Base-by-base conservation (phyloP, 2,888 invertebrate genomes). In the Diaprepes abbreviatus region DNA sequence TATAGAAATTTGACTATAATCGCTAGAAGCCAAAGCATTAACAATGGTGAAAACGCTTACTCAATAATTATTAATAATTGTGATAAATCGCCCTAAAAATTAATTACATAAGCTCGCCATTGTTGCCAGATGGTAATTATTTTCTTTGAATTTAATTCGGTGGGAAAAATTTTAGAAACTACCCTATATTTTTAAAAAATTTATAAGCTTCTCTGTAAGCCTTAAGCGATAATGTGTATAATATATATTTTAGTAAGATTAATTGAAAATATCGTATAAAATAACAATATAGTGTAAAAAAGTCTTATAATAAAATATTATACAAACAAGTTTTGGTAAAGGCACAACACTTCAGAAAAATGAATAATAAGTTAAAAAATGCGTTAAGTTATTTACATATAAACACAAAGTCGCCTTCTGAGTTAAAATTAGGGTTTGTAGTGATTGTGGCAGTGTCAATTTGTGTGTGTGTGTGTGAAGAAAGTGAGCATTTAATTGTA, bases 301-400 rank as follows among this genome's bases (percentile, higher is more conserved):
- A 55, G 55, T 52, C 31, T 55, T 36, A 12, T 21, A 58, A 58
- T 7, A 35, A 63, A 54, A 54, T 43, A 43, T 63, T 36, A 19
- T 21, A 52, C 54, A 63, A 63, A 63, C 40, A 60, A 33, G 14
- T 28, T 43, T 48, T 12, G 33, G 19, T 31, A 63, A 63, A 63
- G 63, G 63, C 63, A 63, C 63, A 54, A 54, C 31, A 21, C 33
- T 40, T 63, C 43, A 63, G 54, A 63, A 43, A 48, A 43, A 10
- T 21, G 6, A 7, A 24, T 21, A 48, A 9, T 1, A 4, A 24
- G n/a, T 21, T 48, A n/a, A 3, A 24, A 50, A 14, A 43, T 19
- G 1, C 9, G 2, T 50, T 28, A 50, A 50, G 48, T 50, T 28
- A 12, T 50, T 21, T 24, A 24, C 12, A 33, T 14, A n/a, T n/a